These are phyloP conservation scores for Urocynchramus pylzowi DNA, from an alignment of 2,113 vertebrate genomes.

Conservation along the genomic window DNA sequence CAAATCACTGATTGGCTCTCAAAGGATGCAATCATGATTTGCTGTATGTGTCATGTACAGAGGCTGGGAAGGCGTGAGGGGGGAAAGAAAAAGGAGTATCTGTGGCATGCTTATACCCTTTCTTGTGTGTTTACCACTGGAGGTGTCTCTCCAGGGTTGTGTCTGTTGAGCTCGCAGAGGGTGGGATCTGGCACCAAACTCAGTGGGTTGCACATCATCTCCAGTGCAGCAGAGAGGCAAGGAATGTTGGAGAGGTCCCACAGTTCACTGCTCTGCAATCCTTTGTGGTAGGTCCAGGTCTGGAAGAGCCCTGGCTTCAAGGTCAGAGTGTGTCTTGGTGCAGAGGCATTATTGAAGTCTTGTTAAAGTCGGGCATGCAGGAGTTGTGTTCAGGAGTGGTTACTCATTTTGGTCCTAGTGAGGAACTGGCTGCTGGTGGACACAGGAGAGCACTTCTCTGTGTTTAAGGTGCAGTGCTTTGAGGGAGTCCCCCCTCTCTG, in stretches of 20 bases:
- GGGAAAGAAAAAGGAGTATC: neutral
- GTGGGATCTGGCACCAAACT: neutral
- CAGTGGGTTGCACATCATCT: rapidly evolving
- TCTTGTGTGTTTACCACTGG: neutral
- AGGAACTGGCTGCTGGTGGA: neutral
- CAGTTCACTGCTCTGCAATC: neutral
- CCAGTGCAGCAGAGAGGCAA: neutral
- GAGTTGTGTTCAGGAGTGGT: neutral
- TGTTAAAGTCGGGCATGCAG: neutral
- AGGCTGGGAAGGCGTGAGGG: neutral
- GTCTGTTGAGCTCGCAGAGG: neutral
- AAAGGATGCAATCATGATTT: neutral
- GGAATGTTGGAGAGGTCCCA: neutral
- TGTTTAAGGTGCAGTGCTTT: neutral
- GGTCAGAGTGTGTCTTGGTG: neutral
- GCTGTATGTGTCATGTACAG: neutral
- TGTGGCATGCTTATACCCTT: neutral
- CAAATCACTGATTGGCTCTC: neutral
- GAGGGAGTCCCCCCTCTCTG: neutral
- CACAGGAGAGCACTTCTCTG: neutral
- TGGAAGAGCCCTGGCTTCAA: neutral
- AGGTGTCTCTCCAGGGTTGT: rapidly evolving
- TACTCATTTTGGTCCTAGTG: neutral
- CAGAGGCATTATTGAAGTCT: neutral
- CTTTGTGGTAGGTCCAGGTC: neutral